These are phyloP conservation scores for Ariolimax columbianus DNA, from an alignment of 2,888 invertebrate genomes.

Conservation along the genomic window DNA sequence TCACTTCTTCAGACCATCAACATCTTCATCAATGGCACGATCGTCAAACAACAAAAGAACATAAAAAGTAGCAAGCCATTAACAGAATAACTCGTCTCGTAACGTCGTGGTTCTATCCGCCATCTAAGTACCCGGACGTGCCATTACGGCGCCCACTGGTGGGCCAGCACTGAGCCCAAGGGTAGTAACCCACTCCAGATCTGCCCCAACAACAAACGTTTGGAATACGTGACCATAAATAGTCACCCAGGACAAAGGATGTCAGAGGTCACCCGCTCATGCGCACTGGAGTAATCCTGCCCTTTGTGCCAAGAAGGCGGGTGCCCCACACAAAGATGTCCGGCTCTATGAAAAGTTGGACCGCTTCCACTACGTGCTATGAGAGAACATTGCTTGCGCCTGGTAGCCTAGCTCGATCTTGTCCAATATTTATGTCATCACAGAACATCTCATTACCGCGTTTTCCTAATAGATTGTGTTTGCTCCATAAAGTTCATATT, in stretches of 20 bases:
- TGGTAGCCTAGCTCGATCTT: no score
- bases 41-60: neutral
- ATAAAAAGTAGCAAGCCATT: neutral
- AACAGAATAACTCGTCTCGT: neutral
- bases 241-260: neutral
- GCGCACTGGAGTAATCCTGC: neutral
- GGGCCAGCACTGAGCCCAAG: neutral
- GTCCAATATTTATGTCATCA: no score
- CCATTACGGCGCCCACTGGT: neutral
- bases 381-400: no score
- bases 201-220: neutral
- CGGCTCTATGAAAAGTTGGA: no score
- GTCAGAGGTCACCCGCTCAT: neutral
- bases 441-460: no score
- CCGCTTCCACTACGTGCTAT: no score
- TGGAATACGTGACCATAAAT: conserved; percentile 10
- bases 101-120: neutral
- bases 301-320: neutral
- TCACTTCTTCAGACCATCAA: neutral
- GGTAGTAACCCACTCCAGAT: neutral
- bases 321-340: no score
- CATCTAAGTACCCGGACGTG: neutral
- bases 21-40: neutral
- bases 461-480: no score
- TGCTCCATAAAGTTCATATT: no score